Conservation (phyloP, 2,797 vertebrate species). For the Crenichthys baileyi region DNA sequence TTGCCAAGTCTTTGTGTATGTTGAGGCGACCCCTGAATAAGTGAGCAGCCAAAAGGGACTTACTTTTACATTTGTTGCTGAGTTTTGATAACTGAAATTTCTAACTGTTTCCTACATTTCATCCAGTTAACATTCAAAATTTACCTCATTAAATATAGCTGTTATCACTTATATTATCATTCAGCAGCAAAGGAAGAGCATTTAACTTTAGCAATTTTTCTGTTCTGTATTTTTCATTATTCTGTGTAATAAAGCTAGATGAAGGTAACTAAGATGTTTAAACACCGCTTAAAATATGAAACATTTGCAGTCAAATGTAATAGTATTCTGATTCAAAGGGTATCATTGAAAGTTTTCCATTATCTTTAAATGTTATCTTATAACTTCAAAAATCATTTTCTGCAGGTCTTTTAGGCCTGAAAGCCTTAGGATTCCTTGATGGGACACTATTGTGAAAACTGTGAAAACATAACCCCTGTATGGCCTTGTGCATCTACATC, state of each 20-base stretch:
- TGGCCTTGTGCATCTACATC: conserved; percentile 49
- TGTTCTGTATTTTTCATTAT: not conserved
- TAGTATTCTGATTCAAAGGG: not conserved
- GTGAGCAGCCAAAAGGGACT: too few species aligned
- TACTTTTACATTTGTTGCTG: not conserved
- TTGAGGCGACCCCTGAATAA: too few species aligned
- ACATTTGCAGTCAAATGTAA: not conserved
- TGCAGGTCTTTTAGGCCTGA: conserved; percentile 66
- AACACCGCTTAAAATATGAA: not conserved
- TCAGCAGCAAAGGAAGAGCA: not conserved
- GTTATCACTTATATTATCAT: not conserved
- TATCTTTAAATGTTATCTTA: not conserved
- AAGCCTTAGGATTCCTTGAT: conserved; percentile 12
- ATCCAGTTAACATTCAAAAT: not conserved
- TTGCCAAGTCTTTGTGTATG: too few species aligned
- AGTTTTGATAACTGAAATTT: not conserved
- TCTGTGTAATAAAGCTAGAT: not conserved
- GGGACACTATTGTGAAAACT: conserved; percentile 9
- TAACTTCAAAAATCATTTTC: conserved; percentile 14
- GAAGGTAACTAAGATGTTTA: not conserved
- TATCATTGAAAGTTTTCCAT: not conserved
- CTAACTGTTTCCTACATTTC: not conserved
- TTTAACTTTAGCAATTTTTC: not conserved
- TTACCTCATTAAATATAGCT: not conserved
- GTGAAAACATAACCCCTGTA: conserved; percentile 33